Conservation (phyloP, 1,140 invertebrate species). For the Calosoma granatense region DNA sequence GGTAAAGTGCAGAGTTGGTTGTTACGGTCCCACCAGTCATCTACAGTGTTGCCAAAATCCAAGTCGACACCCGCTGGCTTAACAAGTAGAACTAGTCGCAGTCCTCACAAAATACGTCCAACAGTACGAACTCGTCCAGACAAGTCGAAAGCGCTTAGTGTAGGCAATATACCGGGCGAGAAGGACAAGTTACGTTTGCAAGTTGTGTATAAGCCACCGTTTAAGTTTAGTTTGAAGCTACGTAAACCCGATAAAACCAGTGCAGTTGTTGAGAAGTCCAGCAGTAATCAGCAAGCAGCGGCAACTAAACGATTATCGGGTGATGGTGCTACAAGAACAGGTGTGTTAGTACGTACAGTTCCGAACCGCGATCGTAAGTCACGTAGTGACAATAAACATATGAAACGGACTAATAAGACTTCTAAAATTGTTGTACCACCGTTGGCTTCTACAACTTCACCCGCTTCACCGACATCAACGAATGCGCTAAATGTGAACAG, state of each 20-base stretch:
- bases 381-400: slow-evolving; percentile 16
- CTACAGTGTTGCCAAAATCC: slow-evolving; percentile 45
- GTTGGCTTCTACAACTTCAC: not conserved
- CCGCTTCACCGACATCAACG: not conserved
- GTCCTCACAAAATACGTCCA: slow-evolving; percentile 27
- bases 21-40: slow-evolving; percentile 54
- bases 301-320: too few species aligned
- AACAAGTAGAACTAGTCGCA: slow-evolving; percentile 34
- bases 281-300: slow-evolving; percentile 16
- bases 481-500: slow-evolving; percentile 7
- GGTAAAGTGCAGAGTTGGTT: slow-evolving; percentile 77
- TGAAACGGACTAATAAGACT: slow-evolving; percentile 12
- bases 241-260: slow-evolving; percentile 54
- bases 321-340: slow-evolving; percentile 33
- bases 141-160: slow-evolving; percentile 35
- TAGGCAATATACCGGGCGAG: slow-evolving; percentile 37
- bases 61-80: slow-evolving; percentile 60
- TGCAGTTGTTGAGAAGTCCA: slow-evolving; percentile 22
- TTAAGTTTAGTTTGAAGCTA: slow-evolving; percentile 71
- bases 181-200: slow-evolving; percentile 62
- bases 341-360: slow-evolving; percentile 37
- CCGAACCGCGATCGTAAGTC: slow-evolving; percentile 29
- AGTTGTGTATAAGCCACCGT: slow-evolving; percentile 76
- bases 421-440: not conserved
- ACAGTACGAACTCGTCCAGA: slow-evolving; percentile 30